Percentiles rank a stretch among this genome's conserved stretches.
phyloP scores from a whole-genome alignment of 2,113 vertebrate genomes.

The Hystrix brachyura region DNA sequence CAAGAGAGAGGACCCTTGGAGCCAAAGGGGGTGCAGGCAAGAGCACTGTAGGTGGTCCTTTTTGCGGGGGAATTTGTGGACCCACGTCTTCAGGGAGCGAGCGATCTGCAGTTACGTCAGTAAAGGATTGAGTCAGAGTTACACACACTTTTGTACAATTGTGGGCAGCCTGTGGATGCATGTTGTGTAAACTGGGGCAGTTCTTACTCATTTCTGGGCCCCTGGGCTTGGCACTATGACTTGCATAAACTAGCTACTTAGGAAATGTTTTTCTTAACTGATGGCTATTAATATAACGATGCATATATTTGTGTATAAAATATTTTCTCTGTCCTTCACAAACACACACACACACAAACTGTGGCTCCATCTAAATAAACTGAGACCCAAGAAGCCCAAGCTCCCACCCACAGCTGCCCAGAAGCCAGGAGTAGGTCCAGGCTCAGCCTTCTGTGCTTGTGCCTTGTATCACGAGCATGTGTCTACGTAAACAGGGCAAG shows the following conservation, averaged over 20 bases:
- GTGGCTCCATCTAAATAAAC: neutral
- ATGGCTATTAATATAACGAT: neutral
- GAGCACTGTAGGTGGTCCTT: neutral
- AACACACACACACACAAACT: neutral
- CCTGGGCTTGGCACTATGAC: neutral
- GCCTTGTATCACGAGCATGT: fast-evolving
- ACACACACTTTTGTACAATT: fast-evolving
- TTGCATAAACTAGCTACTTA: neutral
- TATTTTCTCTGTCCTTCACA: neutral
- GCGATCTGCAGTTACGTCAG: neutral
- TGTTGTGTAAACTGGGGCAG: fast-evolving
- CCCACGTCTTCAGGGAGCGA: neutral
- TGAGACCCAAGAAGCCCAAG: neutral
- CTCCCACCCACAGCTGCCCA: neutral
- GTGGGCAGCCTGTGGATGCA: fast-evolving
- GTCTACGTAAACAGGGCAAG: neutral
- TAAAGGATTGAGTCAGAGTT: neutral
- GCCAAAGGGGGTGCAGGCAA: neutral
- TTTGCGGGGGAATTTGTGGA: neutral
- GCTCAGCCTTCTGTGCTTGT: neutral
- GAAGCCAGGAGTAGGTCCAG: neutral
- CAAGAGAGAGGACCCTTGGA: neutral
- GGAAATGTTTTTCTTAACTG: neutral
- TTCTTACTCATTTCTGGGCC: neutral
- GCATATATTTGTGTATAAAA: neutral